Evolutionary conservation across 2,113 vertebrate species (phyloP).

Genomic region (Dasyprocta punctata): DNA sequence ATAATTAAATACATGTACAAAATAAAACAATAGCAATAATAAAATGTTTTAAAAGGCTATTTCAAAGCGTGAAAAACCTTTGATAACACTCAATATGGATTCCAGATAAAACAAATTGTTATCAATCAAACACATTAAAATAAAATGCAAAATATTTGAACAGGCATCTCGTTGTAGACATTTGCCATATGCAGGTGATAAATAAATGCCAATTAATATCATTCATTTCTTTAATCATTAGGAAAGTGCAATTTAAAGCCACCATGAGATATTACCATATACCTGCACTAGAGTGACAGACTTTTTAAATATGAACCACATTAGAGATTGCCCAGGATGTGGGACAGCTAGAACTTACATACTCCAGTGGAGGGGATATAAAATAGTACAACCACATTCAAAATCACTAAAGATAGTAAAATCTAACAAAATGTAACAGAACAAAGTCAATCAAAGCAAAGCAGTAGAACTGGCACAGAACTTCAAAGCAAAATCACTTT

Average conservation of each 20-base stretch:
- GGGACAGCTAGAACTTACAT: neutral
- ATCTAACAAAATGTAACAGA: too few species aligned
- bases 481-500: neutral
- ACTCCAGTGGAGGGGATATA: neutral
- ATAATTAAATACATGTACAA: neutral
- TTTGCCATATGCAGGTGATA: neutral
- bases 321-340: neutral
- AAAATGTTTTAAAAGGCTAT: neutral
- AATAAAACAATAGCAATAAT: neutral
- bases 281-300: too few species aligned
- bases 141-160: neutral
- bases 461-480: too few species aligned
- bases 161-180: neutral
- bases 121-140: neutral
- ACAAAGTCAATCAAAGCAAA: too few species aligned
- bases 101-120: neutral
- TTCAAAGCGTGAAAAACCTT: neutral
- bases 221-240: neutral
- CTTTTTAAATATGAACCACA: neutral
- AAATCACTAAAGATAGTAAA: too few species aligned
- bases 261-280: neutral
- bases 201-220: neutral
- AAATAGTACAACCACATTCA: neutral
- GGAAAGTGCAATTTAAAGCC: neutral
- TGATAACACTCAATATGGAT: neutral